Base-by-base conservation (phyloP, 2,888 invertebrate genomes). In the Metellina segmentata region DNA sequence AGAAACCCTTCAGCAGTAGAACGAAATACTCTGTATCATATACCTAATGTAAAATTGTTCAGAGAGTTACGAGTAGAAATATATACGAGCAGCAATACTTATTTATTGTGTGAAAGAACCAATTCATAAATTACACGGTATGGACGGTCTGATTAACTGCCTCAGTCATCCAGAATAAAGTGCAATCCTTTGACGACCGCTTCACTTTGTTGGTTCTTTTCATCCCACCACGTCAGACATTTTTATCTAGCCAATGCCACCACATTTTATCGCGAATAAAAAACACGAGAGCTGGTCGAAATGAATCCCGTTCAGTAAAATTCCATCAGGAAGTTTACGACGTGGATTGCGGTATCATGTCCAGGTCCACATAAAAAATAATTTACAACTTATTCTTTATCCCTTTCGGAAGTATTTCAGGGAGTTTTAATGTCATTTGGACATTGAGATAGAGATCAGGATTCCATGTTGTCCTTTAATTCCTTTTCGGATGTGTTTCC, bases 311-410 rank as follows among this genome's bases (percentile, higher is more conserved):
- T 61, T 34, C 34, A 34, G 34, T 79, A 61, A 61, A 61, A 79
- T 79, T 69, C 69, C 20, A 16, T 61, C 61, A 9, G 20, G 20
- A 34, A 11, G 52, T 79, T 79, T 79, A 79, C 34, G 52, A 79
- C 53, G 13, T 0, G 1, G 79, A 61, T 61, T 61, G 20, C 79
- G 1, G 69, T 77, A 77, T 77, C 51, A 9, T 77, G 77, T 51
- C 19, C 7, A 77, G 51, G n/a, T 1, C 52, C 51, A 77, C 61
- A n/a, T 61, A 69, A 61, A 79, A 79, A 48, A 79, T 61, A 79
- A 79, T 79, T 79, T 79, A 79, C 61, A 61, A 34, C 69, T 48
- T 20, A 20, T 79, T 16, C 69, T 79, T 48, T 79, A 13, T 61
- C 20, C 20, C 6, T 34, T 61, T 79, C 69, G 61, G 61, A 79